phyloP scores from a whole-genome alignment of 2,113 vertebrate genomes.

The Triplophysa rosa region DNA sequence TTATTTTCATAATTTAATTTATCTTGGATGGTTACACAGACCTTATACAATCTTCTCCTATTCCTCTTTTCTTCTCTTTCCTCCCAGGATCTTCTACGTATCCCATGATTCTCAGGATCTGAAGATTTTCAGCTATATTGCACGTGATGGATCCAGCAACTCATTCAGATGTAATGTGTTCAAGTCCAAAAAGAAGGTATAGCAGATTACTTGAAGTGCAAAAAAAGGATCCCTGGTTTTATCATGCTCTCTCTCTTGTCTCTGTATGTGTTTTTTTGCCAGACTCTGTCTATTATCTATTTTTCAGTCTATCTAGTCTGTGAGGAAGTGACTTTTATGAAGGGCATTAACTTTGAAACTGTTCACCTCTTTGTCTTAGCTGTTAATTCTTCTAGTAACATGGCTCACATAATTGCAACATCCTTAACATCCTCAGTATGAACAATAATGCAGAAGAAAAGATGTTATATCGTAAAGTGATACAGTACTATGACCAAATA shows the following conservation, averaged over 20 bases:
- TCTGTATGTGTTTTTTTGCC: neutral
- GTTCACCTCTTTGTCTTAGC: too few relatives aligned
- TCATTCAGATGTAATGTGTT: conserved; percentile 87
- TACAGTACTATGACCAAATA: too few relatives aligned
- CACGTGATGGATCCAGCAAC: conserved; percentile 79
- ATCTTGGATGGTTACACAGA: neutral
- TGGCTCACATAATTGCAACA: too few relatives aligned
- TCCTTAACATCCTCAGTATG: too few relatives aligned
- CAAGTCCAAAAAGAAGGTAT: conserved; percentile 87
- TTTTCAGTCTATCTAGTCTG: too few relatives aligned
- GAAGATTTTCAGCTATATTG: conserved; percentile 87
- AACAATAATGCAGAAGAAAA: too few relatives aligned
- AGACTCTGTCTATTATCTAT: neutral
- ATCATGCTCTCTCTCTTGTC: neutral
- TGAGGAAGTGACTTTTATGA: too few relatives aligned
- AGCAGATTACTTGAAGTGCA: neutral
- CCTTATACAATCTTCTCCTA: neutral
- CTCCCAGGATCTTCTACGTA: conserved; percentile 83
- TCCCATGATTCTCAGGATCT: conserved; percentile 84
- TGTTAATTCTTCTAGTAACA: too few relatives aligned
- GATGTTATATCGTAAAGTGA: too few relatives aligned
- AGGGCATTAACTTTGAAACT: too few relatives aligned
- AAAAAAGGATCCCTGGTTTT: neutral
- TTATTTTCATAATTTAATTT: too few relatives aligned
- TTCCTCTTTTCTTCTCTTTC: neutral